These are phyloP conservation scores for Sebastes itinus DNA, from an alignment of 2,797 vertebrate genomes.

Conservation along the genomic window DNA sequence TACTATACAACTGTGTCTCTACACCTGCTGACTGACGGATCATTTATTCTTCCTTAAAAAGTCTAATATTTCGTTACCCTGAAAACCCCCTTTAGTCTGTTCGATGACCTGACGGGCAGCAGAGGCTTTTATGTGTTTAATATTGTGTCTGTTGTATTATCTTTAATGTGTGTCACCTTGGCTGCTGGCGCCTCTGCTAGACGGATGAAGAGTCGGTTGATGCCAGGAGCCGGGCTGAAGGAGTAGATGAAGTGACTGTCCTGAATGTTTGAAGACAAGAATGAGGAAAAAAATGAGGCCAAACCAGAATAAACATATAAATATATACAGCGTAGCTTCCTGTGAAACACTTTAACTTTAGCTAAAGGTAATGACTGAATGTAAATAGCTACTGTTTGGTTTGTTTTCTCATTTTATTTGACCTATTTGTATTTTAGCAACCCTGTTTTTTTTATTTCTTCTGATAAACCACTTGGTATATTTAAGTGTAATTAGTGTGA, in stretches of 20 bases:
- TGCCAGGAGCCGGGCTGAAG: slow-evolving; percentile 90
- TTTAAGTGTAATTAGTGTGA: not conserved
- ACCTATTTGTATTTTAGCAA: not conserved
- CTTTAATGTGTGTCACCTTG: slow-evolving; percentile 84
- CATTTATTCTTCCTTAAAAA: not conserved
- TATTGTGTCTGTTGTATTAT: too few species aligned
- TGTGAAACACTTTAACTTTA: not conserved
- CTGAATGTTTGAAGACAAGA: slow-evolving; percentile 71
- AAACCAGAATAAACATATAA: not conserved
- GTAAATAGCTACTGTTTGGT: not conserved
- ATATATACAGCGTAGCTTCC: not conserved
- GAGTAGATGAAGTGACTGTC: slow-evolving; percentile 99
- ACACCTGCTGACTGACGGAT: not conserved
- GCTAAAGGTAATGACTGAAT: not conserved
- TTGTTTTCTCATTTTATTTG: not conserved
- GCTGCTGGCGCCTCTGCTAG: slow-evolving; percentile 90
- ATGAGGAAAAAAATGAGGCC: not conserved
- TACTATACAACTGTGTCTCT: not conserved
- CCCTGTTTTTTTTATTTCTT: not conserved
- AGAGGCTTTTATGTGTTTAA: not conserved
- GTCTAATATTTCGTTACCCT: too few species aligned
- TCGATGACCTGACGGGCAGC: not conserved
- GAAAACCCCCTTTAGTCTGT: not conserved
- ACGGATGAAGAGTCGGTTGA: slow-evolving; percentile 95
- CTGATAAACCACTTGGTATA: not conserved